Percentiles rank a stretch among this genome's conserved stretches.
These are phyloP conservation scores for Helobdella robusta DNA, from an alignment of 2,888 invertebrate genomes.

Conservation along the genomic window DNA sequence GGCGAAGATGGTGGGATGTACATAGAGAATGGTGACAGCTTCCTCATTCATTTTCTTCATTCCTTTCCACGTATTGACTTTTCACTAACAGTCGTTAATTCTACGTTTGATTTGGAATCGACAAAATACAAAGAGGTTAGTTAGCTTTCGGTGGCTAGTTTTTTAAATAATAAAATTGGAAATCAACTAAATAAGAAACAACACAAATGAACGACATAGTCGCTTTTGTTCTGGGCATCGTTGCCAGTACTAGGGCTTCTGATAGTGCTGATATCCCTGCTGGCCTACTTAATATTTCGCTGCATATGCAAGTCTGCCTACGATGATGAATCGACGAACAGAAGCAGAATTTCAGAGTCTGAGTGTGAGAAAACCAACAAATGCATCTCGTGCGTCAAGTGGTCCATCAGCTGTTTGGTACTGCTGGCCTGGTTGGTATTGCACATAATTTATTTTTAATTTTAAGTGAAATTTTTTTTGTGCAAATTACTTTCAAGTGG, in stretches of 20 bases:
- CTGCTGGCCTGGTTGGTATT: constrained; percentile 9
- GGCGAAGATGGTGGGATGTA: too few species aligned
- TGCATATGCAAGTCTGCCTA: constrained; percentile 10
- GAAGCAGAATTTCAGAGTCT: too few species aligned
- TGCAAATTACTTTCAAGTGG: constrained; percentile 52
- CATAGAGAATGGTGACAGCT: too few species aligned
- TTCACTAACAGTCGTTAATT: constrained; percentile 76
- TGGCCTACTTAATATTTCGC: constrained; percentile 17
- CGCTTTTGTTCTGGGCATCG: constrained; percentile 17
- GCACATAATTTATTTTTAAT: neutral
- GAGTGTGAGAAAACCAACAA: too few species aligned
- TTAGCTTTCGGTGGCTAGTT: too few species aligned
- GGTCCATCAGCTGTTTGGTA: constrained; percentile 8
- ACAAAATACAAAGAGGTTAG: constrained; percentile 79
- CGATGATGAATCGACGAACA: constrained; percentile 3
- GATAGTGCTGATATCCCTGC: constrained; percentile 14
- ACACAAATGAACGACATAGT: too few species aligned
- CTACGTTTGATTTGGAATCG: constrained; percentile 79
- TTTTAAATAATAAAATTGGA: too few species aligned
- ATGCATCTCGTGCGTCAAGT: constrained; percentile 1
- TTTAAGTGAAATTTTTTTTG: neutral
- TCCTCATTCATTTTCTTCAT: constrained; percentile 60
- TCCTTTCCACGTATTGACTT: constrained; percentile 82
- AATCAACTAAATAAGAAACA: too few species aligned
- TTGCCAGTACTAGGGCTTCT: constrained; percentile 15